Evolutionary conservation across 2,113 vertebrate genomes (phyloP).

Genomic region (Oryzias woworae): DNA sequence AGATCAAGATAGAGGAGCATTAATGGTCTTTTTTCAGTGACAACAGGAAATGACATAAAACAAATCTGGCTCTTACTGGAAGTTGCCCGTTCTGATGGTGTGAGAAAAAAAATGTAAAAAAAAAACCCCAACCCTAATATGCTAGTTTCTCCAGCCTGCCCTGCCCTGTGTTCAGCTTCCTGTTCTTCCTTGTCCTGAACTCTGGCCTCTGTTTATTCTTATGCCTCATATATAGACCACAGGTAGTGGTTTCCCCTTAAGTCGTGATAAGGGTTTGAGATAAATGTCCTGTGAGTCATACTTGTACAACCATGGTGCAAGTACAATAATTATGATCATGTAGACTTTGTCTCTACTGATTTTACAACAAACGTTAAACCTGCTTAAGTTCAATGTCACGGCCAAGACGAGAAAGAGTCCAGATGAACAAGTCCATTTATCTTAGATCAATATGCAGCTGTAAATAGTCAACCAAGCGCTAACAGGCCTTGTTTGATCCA

Average conservation of each 20-base stretch:
- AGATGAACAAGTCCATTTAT: too few species aligned
- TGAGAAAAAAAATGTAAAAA: slow-evolving; percentile 47
- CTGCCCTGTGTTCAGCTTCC: slow-evolving; percentile 29
- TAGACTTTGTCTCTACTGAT: slow-evolving; percentile 1
- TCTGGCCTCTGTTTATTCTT: slow-evolving; percentile 41
- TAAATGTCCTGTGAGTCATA: slow-evolving; percentile 40
- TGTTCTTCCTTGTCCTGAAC: slow-evolving; percentile 41
- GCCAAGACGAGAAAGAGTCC: background rate
- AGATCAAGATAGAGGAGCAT: slow-evolving; percentile 34
- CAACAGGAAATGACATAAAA: slow-evolving; percentile 79
- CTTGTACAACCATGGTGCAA: slow-evolving; percentile 32
- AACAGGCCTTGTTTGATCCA: too few species aligned
- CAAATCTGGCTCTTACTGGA: slow-evolving; percentile 76
- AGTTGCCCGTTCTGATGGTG: slow-evolving; percentile 55
- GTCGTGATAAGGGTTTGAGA: slow-evolving; percentile 44
- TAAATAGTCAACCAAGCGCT: too few species aligned
- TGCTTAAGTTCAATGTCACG: background rate
- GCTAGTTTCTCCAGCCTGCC: slow-evolving; percentile 24
- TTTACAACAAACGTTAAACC: background rate
- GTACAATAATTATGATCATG: slow-evolving; percentile 11
- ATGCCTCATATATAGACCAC: slow-evolving; percentile 35
- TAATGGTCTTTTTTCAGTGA: slow-evolving; percentile 64
- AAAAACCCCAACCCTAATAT: slow-evolving; percentile 24
- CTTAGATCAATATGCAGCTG: too few species aligned
- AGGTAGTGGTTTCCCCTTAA: slow-evolving; percentile 53